phyloP scores from a whole-genome alignment of 2,113 vertebrate species.

The Megaceryle torquata region DNA sequence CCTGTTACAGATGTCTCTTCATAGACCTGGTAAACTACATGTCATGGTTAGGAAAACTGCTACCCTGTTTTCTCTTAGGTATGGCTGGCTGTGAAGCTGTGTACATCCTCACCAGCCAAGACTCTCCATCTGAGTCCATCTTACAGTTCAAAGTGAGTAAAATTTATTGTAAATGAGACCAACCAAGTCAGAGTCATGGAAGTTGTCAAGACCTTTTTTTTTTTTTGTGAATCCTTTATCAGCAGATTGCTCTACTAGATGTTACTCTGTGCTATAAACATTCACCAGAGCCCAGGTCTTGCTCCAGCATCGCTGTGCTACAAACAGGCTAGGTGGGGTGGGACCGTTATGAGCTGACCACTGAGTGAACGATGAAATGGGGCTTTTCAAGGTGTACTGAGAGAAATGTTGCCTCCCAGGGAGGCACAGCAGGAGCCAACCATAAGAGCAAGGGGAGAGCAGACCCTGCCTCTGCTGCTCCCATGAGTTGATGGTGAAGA shows the following conservation, averaged over 20 bases:
- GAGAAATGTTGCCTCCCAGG: not conserved
- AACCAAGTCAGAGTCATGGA: not conserved
- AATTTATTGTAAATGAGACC: not conserved
- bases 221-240: not conserved
- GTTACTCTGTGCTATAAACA: not conserved
- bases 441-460: not conserved
- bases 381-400: not conserved
- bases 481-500: rapidly evolving
- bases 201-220: not conserved
- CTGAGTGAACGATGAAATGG: rapidly evolving
- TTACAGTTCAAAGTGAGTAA: not conserved
- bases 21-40: not conserved
- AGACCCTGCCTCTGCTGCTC: not conserved
- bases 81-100: not conserved
- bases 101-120: not conserved
- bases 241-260: not conserved
- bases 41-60: not conserved
- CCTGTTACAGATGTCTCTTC: not conserved
- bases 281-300: not conserved
- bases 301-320: not conserved
- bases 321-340: not conserved
- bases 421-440: rapidly evolving
- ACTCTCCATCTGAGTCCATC: not conserved
- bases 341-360: not conserved
- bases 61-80: not conserved